phyloP scores from a whole-genome alignment of 2,888 invertebrate genomes.

The Cactoblastis cactorum region DNA sequence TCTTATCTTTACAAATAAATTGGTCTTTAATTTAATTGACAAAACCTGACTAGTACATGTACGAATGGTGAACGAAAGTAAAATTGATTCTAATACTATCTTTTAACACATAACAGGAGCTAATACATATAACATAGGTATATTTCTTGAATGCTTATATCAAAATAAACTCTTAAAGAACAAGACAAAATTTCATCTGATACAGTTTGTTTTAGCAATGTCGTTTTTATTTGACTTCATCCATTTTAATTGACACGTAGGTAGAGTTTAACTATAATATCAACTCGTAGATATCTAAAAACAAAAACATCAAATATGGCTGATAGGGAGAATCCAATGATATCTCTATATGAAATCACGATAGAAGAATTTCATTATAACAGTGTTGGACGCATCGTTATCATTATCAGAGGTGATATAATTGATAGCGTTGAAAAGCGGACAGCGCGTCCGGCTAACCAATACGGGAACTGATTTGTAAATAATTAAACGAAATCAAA shows the following conservation, averaged over 20 bases:
- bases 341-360: conserved; percentile 17
- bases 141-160: too few relatives aligned
- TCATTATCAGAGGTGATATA: conserved; percentile 22
- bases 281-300: neutral
- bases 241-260: neutral
- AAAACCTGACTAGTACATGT: too few relatives aligned
- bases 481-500: conserved; percentile 50
- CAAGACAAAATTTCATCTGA: too few relatives aligned
- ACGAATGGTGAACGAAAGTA: too few relatives aligned
- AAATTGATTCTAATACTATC: too few relatives aligned
- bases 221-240: too few relatives aligned
- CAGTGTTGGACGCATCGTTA: conserved; percentile 24
- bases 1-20: too few relatives aligned
- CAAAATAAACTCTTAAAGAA: too few relatives aligned
- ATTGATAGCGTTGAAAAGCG: conserved; percentile 23
- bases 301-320: neutral
- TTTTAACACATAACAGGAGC: too few relatives aligned
- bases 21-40: too few relatives aligned
- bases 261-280: neutral
- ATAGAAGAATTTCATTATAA: conserved; percentile 22
- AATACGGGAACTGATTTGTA: conserved; percentile 40
- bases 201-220: too few relatives aligned
- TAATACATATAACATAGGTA: too few relatives aligned
- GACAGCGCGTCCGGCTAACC: conserved; percentile 18
- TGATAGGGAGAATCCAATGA: conserved; percentile 2